A percentile compares a stretch with the other conserved stretches of the same genome.
Evolutionary conservation across 1,140 invertebrate species (phyloP).

Genomic region (Drosophila funebris): DNA sequence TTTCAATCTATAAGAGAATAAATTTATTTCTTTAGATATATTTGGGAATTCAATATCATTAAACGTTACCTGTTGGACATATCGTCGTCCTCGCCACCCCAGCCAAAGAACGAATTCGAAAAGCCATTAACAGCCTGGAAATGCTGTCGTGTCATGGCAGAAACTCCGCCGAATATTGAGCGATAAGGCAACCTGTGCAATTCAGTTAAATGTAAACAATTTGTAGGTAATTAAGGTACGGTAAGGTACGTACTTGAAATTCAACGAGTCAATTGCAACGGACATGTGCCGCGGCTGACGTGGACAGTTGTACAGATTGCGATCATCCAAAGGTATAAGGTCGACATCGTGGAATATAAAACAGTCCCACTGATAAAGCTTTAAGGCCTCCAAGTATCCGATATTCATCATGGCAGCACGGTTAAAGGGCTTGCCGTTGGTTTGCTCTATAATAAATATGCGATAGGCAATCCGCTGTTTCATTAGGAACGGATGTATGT

Average conservation of each 20-base stretch:
- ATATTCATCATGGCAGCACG: conserved; percentile 97
- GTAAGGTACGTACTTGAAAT: conserved; percentile 88
- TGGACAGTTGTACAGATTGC: conserved; percentile 96
- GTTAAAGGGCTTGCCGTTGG: conserved; percentile 91
- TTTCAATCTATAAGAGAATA: conserved; percentile 85
- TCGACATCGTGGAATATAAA: conserved; percentile 99
- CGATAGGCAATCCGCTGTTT: conserved; percentile 96
- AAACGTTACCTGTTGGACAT: conserved; percentile 88
- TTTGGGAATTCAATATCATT: background rate
- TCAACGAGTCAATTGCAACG: conserved; percentile 95
- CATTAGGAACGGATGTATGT: conserved; percentile 95
- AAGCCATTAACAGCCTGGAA: conserved; percentile 94
- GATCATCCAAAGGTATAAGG: conserved; percentile 95
- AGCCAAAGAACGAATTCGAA: conserved; percentile 96
- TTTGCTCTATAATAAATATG: conserved; percentile 98
- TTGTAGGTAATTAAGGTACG: too few relatives aligned
- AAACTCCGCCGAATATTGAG: conserved; percentile 95
- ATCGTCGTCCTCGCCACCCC: conserved; percentile 97
- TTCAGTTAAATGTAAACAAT: background rate
- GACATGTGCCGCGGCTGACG: conserved; percentile 97
- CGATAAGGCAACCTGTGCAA: conserved; percentile 92
- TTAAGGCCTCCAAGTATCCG: conserved; percentile 94
- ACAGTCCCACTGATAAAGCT: conserved; percentile 91
- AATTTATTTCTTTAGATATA: conserved; percentile 36
- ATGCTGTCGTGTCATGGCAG: conserved; percentile 92